A percentile compares a stretch with the other conserved stretches of the same genome.
These are phyloP conservation scores for Furcula furcula DNA, from an alignment of 2,888 invertebrate genomes.

Conservation along the genomic window DNA sequence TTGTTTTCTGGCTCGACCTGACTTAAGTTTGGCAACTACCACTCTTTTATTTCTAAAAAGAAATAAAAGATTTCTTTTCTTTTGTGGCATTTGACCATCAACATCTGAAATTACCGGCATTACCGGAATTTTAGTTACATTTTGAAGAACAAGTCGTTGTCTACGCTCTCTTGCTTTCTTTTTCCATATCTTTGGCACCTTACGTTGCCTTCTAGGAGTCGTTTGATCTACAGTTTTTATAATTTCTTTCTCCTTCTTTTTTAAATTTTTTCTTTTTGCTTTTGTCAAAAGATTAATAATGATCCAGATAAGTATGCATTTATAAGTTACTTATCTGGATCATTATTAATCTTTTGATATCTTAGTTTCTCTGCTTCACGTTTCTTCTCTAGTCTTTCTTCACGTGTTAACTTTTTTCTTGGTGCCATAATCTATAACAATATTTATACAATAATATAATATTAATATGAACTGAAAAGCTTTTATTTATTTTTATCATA, in stretches of 20 bases:
- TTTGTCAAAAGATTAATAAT: no score
- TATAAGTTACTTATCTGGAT: slow-evolving; percentile 16
- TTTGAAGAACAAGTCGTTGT: slow-evolving; percentile 8
- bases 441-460: not conserved
- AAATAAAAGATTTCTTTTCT: no score
- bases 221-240: slow-evolving; percentile 13
- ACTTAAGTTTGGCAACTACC: slow-evolving; percentile 10
- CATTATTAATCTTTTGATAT: slow-evolving; percentile 22
- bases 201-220: slow-evolving; percentile 10
- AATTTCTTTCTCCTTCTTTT: slow-evolving; percentile 15
- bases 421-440: slow-evolving; percentile 14
- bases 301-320: no score
- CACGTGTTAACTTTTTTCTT: slow-evolving; percentile 15
- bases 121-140: slow-evolving; percentile 4
- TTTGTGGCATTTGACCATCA: not conserved
- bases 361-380: slow-evolving; percentile 15
- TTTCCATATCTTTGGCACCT: slow-evolving; percentile 3
- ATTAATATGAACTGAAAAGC: not conserved
- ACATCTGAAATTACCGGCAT: not conserved
- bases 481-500: slow-evolving; percentile 5
- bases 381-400: slow-evolving; percentile 17
- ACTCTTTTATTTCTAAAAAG: slow-evolving; percentile 3
- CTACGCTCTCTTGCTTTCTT: slow-evolving; percentile 5
- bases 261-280: slow-evolving; percentile 18
- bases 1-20: slow-evolving; percentile 15